These are phyloP conservation scores for Lagria hirta DNA, from an alignment of 2,888 invertebrate genomes.

Conservation along the genomic window DNA sequence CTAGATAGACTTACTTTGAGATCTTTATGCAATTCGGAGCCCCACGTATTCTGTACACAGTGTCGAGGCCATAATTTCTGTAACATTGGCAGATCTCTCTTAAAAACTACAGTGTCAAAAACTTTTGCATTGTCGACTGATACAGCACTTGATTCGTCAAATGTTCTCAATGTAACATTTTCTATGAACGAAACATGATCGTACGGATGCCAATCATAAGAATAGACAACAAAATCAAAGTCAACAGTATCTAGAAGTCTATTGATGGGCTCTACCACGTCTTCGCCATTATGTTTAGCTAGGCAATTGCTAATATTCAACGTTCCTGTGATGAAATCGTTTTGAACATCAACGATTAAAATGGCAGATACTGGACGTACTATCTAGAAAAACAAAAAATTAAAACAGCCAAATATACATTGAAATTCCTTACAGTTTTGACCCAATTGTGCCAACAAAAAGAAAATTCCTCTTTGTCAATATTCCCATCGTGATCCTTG, in stretches of 20 bases:
- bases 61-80: constrained; percentile 94
- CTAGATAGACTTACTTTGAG: constrained; percentile 79
- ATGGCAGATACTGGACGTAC: constrained; percentile 82
- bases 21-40: constrained; percentile 86
- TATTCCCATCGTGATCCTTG: constrained; percentile 69
- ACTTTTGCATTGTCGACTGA: constrained; percentile 69
- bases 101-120: constrained; percentile 88
- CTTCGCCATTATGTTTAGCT: constrained; percentile 84
- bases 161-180: constrained; percentile 73
- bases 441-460: constrained; percentile 89
- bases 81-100: constrained; percentile 77
- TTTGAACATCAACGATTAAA: constrained; percentile 93
- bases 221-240: constrained; percentile 88
- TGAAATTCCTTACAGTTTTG: constrained; percentile 64
- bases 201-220: constrained; percentile 94
- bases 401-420: not conserved
- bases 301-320: constrained; percentile 89
- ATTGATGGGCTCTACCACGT: constrained; percentile 90
- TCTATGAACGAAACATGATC: constrained; percentile 95
- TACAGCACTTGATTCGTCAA: constrained; percentile 72
- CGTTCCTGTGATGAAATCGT: constrained; percentile 94
- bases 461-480: constrained; percentile 79
- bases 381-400: constrained; percentile 49
- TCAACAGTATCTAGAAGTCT: constrained; percentile 72
- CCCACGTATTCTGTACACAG: constrained; percentile 94